Conservation (phyloP, 2,113 vertebrate species). For the Ahaetulla prasina region DNA sequence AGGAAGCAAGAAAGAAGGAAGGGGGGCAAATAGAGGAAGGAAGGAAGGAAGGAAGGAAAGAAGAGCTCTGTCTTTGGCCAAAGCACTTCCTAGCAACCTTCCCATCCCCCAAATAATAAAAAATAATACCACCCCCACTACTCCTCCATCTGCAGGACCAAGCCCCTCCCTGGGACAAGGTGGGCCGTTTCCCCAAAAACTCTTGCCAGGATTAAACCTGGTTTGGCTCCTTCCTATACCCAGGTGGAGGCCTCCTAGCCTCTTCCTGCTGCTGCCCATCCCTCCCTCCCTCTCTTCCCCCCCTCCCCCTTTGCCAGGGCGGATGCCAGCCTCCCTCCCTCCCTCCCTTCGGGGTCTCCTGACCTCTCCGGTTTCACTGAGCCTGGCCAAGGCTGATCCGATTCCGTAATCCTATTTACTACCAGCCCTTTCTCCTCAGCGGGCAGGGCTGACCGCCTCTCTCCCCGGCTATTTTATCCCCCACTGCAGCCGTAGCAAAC, state of each 20-base stretch:
- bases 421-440: not conserved
- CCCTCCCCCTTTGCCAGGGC: too few species aligned
- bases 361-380: too few species aligned
- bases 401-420: not conserved
- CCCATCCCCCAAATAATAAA: not conserved
- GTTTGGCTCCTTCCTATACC: not conserved
- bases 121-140: too few species aligned
- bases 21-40: rapidly evolving
- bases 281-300: too few species aligned
- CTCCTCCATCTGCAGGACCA: not conserved
- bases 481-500: not conserved
- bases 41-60: not conserved
- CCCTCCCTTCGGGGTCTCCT: not conserved
- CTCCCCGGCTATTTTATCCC: not conserved
- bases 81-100: not conserved
- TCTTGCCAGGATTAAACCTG: not conserved
- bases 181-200: not conserved
- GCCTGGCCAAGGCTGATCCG: not conserved
- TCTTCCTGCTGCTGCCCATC: not conserved
- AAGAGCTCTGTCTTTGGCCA: not conserved
- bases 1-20: too few species aligned
- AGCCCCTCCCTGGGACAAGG: not conserved
- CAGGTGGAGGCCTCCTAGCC: not conserved
- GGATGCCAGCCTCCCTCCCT: not conserved
- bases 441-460: too few species aligned